phyloP scores from a whole-genome alignment of 2,797 vertebrate genomes.

The Rhyacichthys aspro region DNA sequence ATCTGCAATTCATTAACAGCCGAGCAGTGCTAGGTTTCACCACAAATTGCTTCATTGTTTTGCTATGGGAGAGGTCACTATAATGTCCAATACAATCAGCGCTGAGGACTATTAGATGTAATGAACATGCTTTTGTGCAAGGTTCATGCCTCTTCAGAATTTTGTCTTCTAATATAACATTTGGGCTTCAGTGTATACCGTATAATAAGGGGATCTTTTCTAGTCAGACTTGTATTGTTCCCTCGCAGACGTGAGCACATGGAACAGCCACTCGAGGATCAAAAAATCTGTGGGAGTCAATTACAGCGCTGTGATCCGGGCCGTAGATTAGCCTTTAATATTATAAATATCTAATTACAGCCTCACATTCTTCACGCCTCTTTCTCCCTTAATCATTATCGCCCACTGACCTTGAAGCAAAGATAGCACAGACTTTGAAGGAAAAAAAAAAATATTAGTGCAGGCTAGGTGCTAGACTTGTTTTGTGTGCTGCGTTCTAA shows the following conservation, averaged over 20 bases:
- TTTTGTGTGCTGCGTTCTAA: constrained; percentile 22
- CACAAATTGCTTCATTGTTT: constrained; percentile 36
- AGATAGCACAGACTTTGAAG: constrained; percentile 33
- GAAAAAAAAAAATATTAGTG: constrained; percentile 15
- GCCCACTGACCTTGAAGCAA: constrained; percentile 46
- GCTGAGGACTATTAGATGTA: constrained; percentile 1
- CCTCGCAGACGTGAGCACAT: constrained; percentile 10
- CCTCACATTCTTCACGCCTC: constrained; percentile 54
- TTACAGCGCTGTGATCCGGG: constrained; percentile 53
- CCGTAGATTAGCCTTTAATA: constrained; percentile 66
- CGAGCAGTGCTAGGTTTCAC: constrained; percentile 36
- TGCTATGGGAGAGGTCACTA: constrained; percentile 8
- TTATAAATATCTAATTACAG: constrained; percentile 68
- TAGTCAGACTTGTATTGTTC: constrained; percentile 2
- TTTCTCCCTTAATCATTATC: constrained; percentile 58
- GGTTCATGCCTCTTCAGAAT: background rate
- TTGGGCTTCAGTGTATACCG: background rate
- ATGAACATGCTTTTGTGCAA: background rate
- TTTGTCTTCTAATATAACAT: background rate
- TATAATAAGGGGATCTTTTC: background rate
- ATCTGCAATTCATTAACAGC: constrained; percentile 53
- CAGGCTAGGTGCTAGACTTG: background rate
- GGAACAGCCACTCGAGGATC: constrained; percentile 18
- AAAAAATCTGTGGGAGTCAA: constrained; percentile 56
- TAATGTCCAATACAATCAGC: background rate